phyloP scores from a whole-genome alignment of 2,113 vertebrate genomes.

The Pachyramphus minor region DNA sequence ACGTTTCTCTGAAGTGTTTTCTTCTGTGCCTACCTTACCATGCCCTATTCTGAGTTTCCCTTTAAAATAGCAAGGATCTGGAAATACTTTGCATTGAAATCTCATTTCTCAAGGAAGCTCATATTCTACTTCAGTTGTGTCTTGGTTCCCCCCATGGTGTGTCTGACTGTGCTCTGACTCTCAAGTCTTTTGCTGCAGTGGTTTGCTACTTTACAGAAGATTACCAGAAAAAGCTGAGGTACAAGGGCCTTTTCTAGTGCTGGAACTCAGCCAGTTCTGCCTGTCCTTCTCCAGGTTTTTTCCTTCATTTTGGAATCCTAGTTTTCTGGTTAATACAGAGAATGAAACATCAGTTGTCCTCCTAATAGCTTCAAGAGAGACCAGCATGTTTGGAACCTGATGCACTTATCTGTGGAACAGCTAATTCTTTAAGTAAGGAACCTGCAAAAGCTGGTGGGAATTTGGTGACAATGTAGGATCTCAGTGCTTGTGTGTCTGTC shows the following conservation, averaged over 20 bases:
- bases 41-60: neutral
- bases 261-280: neutral
- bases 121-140: neutral
- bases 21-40: neutral
- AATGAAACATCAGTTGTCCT: neutral
- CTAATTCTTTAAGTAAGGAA: neutral
- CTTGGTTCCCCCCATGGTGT: neutral
- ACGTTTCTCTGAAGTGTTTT: neutral
- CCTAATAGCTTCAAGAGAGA: neutral
- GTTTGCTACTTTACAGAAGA: neutral
- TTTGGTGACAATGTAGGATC: neutral
- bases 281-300: neutral
- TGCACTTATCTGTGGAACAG: neutral
- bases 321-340: neutral
- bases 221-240: neutral
- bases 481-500: accelerated
- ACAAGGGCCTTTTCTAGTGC: neutral
- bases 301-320: neutral
- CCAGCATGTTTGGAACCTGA: neutral
- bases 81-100: neutral
- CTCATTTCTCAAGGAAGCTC: neutral
- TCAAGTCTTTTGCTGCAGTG: neutral
- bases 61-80: neutral
- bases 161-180: neutral
- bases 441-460: neutral